Percentiles rank a stretch among this genome's conserved stretches.
These are phyloP conservation scores for Leptothorax acervorum DNA, from an alignment of 2,888 invertebrate species.

Conservation along the genomic window DNA sequence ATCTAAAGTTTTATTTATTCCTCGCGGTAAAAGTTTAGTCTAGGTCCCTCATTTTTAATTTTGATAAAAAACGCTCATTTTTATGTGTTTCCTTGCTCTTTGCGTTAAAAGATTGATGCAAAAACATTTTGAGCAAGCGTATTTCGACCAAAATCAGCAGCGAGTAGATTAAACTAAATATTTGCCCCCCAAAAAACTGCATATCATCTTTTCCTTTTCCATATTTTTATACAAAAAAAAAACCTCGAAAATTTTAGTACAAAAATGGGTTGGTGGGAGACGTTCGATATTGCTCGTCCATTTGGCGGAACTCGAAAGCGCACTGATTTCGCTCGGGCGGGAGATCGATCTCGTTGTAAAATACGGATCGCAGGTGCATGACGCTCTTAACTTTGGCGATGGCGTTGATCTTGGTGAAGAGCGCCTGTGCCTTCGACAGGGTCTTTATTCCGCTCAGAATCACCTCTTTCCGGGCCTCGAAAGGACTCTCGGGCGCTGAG, in stretches of 20 bases:
- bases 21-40: too few relatives aligned
- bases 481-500: constrained; percentile 86
- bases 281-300: constrained; percentile 91
- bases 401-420: constrained; percentile 92
- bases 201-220: background rate
- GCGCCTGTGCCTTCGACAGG: constrained; percentile 89
- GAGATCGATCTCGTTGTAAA: constrained; percentile 92
- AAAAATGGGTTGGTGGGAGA: constrained; percentile 86
- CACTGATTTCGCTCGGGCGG: constrained; percentile 92
- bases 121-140: too few relatives aligned
- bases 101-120: background rate
- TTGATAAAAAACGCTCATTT: too few relatives aligned
- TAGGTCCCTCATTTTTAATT: too few relatives aligned
- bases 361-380: constrained; percentile 88
- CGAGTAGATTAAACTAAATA: background rate
- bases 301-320: constrained; percentile 92
- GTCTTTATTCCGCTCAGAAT: constrained; percentile 88
- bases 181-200: background rate
- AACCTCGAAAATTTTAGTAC: constrained; percentile 68
- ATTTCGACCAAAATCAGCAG: background rate
- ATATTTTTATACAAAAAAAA: constrained; percentile 14
- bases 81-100: too few relatives aligned
- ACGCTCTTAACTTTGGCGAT: constrained; percentile 91
- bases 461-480: constrained; percentile 86
- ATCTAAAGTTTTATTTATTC: too few relatives aligned